Base-by-base conservation (phyloP, 2,888 invertebrate species). In the Eupithecia pulchellata region DNA sequence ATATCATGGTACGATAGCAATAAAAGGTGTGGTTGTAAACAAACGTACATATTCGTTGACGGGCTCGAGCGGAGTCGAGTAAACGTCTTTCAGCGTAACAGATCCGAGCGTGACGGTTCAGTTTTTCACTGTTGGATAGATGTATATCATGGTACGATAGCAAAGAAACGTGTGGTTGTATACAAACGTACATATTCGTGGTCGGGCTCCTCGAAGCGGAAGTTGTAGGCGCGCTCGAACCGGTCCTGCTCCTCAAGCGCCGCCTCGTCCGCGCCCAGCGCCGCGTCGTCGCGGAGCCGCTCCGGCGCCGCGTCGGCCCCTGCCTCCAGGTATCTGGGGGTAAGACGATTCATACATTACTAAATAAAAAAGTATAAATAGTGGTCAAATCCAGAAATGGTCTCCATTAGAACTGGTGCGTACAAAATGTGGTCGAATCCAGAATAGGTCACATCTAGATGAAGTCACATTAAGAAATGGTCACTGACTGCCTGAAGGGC, bases 171-270 rank as follows among this genome's bases (percentile, higher is more conserved):
- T 20, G 13, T 55, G 29, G 5, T 2, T 25, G 25, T 20, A 13
- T 42, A 20, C 62, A 20, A 55, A 69, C 95, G 93, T 80, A 98
- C 97, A 90, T 97, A 99, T 79, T 99, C 98, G 63, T 97, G 96
- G 89, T 99, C 99, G 0, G 99, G 99, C 89, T 99, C 99, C 89
- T 99, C 99, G 89, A 97, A 99, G 75, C 99, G 95, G 89, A 98
- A 99, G 94, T 99, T 99, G 89, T 97, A 99, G 78, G 99, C 99
- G 61, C 97, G 95, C 86, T 99, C 99, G 92, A 99, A 99, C 88
- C 97, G 96, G 76, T 97, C 98, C 89, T 98, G 98, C 84, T 97
- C 96, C 80, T 97, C 97, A 34, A 98, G 94, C 61, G 95, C 95
- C 76, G 95, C 93, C 85, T 98, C 98, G 84, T 99, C 98, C 68